Evolutionary conservation across 2,888 invertebrate species (phyloP).

Genomic region (Cataglyphis altisquamis): DNA sequence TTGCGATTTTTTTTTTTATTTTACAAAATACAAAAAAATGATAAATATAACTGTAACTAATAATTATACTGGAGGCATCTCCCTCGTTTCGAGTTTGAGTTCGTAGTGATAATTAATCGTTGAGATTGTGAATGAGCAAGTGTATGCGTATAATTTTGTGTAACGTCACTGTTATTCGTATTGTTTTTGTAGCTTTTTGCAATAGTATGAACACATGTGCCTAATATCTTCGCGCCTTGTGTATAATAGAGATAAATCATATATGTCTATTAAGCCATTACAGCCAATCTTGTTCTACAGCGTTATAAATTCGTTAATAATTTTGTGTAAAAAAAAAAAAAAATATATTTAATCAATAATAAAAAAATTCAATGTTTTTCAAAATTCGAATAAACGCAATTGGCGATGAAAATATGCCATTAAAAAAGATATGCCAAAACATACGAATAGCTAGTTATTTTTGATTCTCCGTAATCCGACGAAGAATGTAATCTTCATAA

Average conservation of each 20-base stretch:
- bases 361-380: neutral
- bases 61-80: neutral
- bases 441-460: constrained; percentile 3
- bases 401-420: constrained; percentile 3
- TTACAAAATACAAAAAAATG: neutral
- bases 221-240: constrained; percentile 25
- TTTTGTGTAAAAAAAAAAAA: neutral
- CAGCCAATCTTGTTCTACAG: neutral
- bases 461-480: neutral
- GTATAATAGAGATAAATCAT: constrained; percentile 36
- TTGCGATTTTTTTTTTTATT: neutral
- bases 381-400: constrained; percentile 4
- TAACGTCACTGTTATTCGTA: neutral
- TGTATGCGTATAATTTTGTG: neutral
- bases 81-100: constrained; percentile 7
- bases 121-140: neutral
- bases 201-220: constrained; percentile 27
- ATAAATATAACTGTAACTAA: neutral
- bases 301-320: neutral
- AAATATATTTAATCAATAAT: neutral
- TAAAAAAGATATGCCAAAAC: neutral
- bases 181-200: neutral
- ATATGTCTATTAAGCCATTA: constrained; percentile 5
- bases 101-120: constrained; percentile 13
- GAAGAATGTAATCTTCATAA: constrained; percentile 39